phyloP scores from a whole-genome alignment of 2,797 vertebrate species.

The Eremophila alpestris region DNA sequence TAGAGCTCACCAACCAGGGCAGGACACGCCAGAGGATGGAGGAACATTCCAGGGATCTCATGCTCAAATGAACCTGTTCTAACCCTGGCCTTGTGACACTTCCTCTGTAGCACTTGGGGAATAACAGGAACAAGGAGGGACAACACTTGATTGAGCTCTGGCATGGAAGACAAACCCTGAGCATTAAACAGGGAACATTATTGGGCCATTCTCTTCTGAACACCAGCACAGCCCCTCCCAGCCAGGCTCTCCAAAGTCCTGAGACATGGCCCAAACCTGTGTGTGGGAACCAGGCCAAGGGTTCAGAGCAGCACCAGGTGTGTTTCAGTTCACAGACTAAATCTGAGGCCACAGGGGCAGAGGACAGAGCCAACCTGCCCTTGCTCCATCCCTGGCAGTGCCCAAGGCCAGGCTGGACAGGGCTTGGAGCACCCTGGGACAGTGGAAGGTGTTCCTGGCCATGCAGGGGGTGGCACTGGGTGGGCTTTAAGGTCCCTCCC shows the following conservation, averaged over 20 bases:
- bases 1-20: neutral
- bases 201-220: neutral
- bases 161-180: neutral
- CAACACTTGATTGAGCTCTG: fast-evolving
- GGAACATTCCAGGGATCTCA: neutral
- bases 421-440: neutral
- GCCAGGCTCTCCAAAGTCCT: neutral
- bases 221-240: neutral
- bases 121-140: neutral
- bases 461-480: neutral
- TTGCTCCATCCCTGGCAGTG: neutral
- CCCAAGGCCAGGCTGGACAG: neutral
- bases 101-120: neutral
- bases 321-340: neutral
- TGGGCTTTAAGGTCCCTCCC: neutral
- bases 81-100: neutral
- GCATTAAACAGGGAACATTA: neutral
- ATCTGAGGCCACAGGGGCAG: neutral
- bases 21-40: neutral
- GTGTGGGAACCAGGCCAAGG: neutral
- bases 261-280: neutral
- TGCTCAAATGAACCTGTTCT: neutral
- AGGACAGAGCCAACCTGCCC: neutral
- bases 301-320: neutral
- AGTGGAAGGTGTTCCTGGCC: neutral